phyloP scores from a whole-genome alignment of 2,888 invertebrate genomes.

The Acronicta alni region DNA sequence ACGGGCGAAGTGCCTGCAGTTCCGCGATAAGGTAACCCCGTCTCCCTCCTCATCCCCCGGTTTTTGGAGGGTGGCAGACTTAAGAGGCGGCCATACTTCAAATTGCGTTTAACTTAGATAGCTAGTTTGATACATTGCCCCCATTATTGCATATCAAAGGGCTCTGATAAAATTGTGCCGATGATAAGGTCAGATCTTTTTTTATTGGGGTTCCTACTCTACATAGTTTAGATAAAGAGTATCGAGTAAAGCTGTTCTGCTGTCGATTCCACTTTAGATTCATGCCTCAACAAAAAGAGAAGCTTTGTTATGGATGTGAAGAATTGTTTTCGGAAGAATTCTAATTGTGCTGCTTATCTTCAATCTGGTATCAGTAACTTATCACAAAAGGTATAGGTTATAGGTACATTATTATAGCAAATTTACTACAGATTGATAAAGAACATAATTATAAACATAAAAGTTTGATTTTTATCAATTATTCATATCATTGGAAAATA shows the following conservation, averaged over 20 bases:
- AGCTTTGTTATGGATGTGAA: conserved; percentile 25
- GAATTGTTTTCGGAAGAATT: not conserved
- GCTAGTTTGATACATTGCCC: conserved; percentile 87
- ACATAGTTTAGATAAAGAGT: conserved; percentile 62
- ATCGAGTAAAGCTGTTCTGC: conserved; percentile 49
- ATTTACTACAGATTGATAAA: not conserved
- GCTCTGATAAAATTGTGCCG: conserved; percentile 78
- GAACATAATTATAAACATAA: not conserved
- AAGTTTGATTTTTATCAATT: not conserved
- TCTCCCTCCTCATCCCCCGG: conserved; percentile 60
- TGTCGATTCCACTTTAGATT: conserved; percentile 49
- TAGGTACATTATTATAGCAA: too few relatives aligned
- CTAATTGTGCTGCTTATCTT: not conserved
- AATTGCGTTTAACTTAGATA: conserved; percentile 88
- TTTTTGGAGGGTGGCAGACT: conserved; percentile 82
- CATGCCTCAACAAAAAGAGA: conserved; percentile 70
- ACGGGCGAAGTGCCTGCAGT: conserved; percentile 87
- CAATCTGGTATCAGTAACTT: too few relatives aligned
- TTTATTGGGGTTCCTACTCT: conserved; percentile 63
- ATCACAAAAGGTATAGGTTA: too few relatives aligned
- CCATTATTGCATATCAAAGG: conserved; percentile 88
- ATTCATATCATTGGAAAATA: conserved; percentile 22
- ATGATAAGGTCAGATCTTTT: conserved; percentile 68
- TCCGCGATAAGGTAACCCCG: conserved; percentile 85
- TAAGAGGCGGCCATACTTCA: conserved; percentile 87